Percentiles rank a stretch among this genome's conserved stretches.
Conservation (phyloP, 2,888 invertebrate genomes). For the Eristalis tenax region DNA sequence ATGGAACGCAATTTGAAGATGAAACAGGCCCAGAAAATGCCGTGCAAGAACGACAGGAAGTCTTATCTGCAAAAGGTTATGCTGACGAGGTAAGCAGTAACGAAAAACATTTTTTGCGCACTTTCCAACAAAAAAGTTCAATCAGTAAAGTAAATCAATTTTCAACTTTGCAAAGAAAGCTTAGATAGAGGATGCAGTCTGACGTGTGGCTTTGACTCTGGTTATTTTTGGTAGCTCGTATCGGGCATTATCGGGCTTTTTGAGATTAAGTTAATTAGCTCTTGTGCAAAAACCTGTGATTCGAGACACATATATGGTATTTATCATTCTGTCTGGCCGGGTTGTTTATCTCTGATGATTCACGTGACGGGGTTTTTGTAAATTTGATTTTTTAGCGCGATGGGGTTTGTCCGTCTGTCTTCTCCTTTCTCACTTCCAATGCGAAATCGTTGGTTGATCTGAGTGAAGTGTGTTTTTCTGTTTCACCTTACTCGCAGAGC, state of each 20-base stretch:
- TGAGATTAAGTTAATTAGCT: not conserved
- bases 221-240: not conserved
- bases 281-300: not conserved
- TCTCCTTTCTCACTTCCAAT: not conserved
- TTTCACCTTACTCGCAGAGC: too few relatives aligned
- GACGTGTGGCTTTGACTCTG: not conserved
- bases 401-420: not conserved
- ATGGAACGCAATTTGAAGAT: slow-evolving; percentile 78
- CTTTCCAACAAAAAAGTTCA: too few relatives aligned
- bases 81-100: slow-evolving; percentile 78
- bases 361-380: not conserved
- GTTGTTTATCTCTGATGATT: not conserved
- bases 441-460: too few relatives aligned
- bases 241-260: not conserved
- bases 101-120: not conserved
- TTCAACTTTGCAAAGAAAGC: not conserved
- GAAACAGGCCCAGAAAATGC: slow-evolving; percentile 77
- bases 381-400: not conserved
- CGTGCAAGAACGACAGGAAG: slow-evolving; percentile 81
- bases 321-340: not conserved
- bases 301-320: not conserved
- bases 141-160: not conserved
- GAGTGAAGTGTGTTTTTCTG: too few relatives aligned
- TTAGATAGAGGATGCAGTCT: not conserved
- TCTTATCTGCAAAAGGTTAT: slow-evolving; percentile 80